Evolutionary conservation across 2,113 vertebrate species (phyloP).

Genomic region (Loxodonta africana): DNA sequence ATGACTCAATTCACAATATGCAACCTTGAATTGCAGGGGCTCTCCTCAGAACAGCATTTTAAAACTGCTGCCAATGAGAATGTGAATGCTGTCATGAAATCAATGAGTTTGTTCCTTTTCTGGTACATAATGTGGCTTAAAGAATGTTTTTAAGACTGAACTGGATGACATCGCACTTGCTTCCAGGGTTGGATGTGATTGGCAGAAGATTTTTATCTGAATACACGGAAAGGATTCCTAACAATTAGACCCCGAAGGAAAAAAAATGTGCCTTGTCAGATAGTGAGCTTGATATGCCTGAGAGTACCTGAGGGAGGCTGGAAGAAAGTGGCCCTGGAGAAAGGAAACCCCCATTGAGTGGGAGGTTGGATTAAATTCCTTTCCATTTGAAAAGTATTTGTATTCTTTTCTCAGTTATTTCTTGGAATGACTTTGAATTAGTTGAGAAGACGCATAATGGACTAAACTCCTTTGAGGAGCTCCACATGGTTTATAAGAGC

Average conservation of each 20-base stretch:
- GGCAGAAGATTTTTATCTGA: conserved; percentile 5
- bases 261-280: background rate
- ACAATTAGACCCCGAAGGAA: background rate
- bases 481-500: background rate
- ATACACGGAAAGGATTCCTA: background rate
- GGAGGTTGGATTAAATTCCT: background rate
- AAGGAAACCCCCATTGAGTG: background rate
- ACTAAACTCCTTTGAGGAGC: background rate
- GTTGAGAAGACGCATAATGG: background rate
- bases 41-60: conserved; percentile 39
- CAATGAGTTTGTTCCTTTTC: conserved; percentile 66
- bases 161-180: background rate
- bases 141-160: background rate
- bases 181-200: conserved; percentile 17
- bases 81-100: conserved; percentile 59
- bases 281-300: background rate
- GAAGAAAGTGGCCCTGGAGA: background rate
- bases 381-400: conserved; percentile 3
- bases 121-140: conserved; percentile 51
- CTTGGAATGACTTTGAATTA: background rate
- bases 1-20: conserved; percentile 72
- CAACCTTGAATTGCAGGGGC: conserved; percentile 64
- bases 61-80: conserved; percentile 64
- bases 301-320: background rate
- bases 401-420: conserved; percentile 24